Evolutionary conservation across 2,888 invertebrate genomes (phyloP), one percentile per base, ranked within the genome.

Genomic region (Eristalis pertinax): DNA sequence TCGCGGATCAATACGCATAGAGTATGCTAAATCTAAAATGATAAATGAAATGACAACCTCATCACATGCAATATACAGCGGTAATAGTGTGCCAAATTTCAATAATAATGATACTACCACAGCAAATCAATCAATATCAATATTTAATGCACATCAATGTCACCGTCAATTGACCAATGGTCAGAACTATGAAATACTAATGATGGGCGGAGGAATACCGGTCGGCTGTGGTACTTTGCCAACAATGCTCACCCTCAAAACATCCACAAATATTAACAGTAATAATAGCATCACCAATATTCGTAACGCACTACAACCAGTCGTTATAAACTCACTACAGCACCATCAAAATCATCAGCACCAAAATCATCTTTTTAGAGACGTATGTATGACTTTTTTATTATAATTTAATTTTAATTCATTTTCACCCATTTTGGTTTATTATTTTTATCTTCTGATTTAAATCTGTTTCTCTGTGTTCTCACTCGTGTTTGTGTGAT

Each of bases 1-100:
- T 93, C 97, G 99, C 93, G 98, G 98, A 91, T 98, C 98, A 93
- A 98, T 99, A 94, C 97, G 99, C 94, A 98, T 99, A 94, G 99
- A 99, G 95, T 99, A 97, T 95, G 99, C 99, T 94, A 98, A 98
- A 95, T 98, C 97, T 94, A 99, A 99, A 96, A 98, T 99, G 98
- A 97, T 98, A 93, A 97, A 95, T 93, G 95, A 93, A 86, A 62
- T 84, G 56, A 89, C 24, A 87, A 72, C 78, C 68, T 19, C 68
- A 73, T 38, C 78, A 77, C 70, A 88, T 64, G n/a, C 15, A 38
- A 15, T 11, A 38, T 29, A 50, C 62, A 15, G 56, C 19, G 56
- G 63, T 38, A 87, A 84, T 73, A 24, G 64, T 35, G 24, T 87
- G 68, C 35, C 75, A 38, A 75, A 56, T 65, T 38, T 88, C 26